These are phyloP conservation scores for Petromus typicus DNA, from an alignment of 2,113 vertebrate species.

Conservation along the genomic window DNA sequence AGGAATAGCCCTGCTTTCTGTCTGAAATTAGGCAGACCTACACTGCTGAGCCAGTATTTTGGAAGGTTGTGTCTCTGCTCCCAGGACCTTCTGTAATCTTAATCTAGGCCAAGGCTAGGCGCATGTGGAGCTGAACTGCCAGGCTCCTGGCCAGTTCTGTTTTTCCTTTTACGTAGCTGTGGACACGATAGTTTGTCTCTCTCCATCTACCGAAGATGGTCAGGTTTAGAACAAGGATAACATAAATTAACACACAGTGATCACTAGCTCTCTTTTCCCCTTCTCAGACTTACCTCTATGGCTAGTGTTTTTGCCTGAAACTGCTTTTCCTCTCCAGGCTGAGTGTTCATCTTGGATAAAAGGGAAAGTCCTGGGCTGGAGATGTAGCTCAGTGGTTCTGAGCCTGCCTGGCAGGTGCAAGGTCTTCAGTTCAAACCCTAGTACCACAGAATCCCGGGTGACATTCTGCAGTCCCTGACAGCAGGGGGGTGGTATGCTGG, in stretches of 20 bases:
- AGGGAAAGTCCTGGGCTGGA: not conserved
- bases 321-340: not conserved
- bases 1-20: not conserved
- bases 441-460: no score
- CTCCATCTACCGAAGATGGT: not conserved
- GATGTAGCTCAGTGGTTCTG: no score
- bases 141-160: not conserved
- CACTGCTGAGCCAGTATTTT: no score
- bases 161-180: not conserved
- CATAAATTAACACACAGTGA: not conserved
- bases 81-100: not conserved
- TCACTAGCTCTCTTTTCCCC: not conserved
- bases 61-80: rapidly evolving
- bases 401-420: no score
- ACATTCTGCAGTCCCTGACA: not conserved
- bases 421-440: no score
- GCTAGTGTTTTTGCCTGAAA: not conserved
- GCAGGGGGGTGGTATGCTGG: not conserved
- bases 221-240: not conserved
- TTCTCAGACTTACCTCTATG: not conserved
- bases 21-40: not conserved
- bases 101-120: not conserved
- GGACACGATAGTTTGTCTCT: not conserved
- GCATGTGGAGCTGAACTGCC: not conserved
- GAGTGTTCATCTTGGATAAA: not conserved